Base-by-base conservation (phyloP, 2,888 invertebrate genomes). In the Tanytarsus gracilentus region DNA sequence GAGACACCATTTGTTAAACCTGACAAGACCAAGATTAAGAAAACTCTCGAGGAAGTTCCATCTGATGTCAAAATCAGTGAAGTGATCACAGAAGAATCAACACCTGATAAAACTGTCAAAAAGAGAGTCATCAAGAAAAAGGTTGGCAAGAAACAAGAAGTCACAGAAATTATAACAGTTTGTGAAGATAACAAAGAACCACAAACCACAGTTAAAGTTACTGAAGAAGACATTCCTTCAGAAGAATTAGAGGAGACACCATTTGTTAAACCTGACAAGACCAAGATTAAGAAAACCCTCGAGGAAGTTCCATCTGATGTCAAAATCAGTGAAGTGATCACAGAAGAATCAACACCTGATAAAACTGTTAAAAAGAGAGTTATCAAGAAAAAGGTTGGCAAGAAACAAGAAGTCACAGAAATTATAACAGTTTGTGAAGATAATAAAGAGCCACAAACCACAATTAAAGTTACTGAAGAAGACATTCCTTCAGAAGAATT, bases 381-480 rank as follows among this genome's bases (percentile, higher is more conserved):
- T 0, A 72, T 73, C 25, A 71, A 69, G 63, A 66, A 63, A 8
- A 61, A 62, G 9, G 63, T 63, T 30, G 65, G 65, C 33, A 62
- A 49, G 7, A 63, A 63, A 51, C 64, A 64, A 14, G 62, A 63
- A 40, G 39, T 64, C 1, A 63, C 63, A 23, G 62, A 59, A 25
- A 53, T 36, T 33, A 61, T 61, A 11, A 66, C 64, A 2, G 62
- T 69, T 64, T 67, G 69, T 53, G 68, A 68, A 61, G 69, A 69
- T 49, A 69, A 67, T 8, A 67, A 69, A 62, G 63, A 64, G 29
- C 71, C 73, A 3, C 66, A 69, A 56, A 71, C 68, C 1, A 69
- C 70, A 4, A 68, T 71, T 7, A 65, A 65, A 1, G 66, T 65
- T 39, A 64, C 67, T 63, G 66, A 67, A 56, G 50, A 29, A 33